These are phyloP conservation scores for Gortyna flavago DNA, from an alignment of 2,888 invertebrate species.

Conservation along the genomic window DNA sequence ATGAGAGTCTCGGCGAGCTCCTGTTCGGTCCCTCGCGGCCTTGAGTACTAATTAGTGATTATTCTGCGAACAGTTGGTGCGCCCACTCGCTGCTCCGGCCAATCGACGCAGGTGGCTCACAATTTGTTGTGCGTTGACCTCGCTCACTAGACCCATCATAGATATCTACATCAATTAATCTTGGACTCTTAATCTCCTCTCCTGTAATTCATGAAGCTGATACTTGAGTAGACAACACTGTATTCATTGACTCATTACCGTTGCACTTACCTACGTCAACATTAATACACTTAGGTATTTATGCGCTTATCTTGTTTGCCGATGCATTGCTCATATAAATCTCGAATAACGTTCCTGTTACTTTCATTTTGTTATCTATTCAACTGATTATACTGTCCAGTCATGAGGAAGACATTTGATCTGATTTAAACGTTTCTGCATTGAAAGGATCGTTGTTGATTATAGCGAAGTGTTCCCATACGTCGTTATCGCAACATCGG, in stretches of 20 bases:
- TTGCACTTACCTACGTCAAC: conserved; percentile 52
- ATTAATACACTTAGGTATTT: conserved; percentile 45
- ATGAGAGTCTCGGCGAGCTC: conserved; percentile 33
- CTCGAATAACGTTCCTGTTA: conserved; percentile 57
- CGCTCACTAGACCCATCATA: conserved; percentile 54
- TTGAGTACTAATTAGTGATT: conserved; percentile 66
- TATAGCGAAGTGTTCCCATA: conserved; percentile 45
- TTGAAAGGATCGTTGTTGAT: conserved; percentile 65
- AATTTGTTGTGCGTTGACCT: conserved; percentile 68
- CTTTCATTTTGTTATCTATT: conserved; percentile 71
- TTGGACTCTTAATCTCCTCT: conserved; percentile 48
- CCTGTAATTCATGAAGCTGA: conserved; percentile 44
- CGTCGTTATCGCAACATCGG: conserved; percentile 71
- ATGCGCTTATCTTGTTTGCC: conserved; percentile 29
- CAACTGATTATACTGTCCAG: conserved; percentile 54
- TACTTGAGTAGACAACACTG: conserved; percentile 38
- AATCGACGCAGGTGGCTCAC: conserved; percentile 66
- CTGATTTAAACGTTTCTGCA: conserved; percentile 60
- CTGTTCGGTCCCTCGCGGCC: conserved; percentile 53
- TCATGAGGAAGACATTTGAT: conserved; percentile 59
- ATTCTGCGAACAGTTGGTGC: conserved; percentile 67
- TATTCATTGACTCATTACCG: conserved; percentile 39
- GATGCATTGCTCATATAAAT: conserved; percentile 41
- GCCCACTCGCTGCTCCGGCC: conserved; percentile 62
- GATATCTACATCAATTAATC: conserved; percentile 58